Conservation (phyloP, 2,797 vertebrate species). For the Gobionotothen gibberifrons region DNA sequence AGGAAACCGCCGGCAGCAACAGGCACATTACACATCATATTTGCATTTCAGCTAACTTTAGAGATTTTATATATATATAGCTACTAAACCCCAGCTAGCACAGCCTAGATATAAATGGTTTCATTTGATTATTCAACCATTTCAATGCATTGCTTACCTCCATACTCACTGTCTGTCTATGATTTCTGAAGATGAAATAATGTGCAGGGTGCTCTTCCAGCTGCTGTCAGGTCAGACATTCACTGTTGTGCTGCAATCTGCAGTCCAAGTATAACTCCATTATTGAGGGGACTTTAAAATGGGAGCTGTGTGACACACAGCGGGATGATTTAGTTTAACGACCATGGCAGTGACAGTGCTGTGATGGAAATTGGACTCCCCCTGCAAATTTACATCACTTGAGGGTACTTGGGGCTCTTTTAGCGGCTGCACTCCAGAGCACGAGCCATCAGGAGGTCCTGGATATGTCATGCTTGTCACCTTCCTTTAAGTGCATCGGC, state of each 20-base stretch:
- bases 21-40: constrained; percentile 46
- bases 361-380: constrained; percentile 86
- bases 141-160: constrained; percentile 35
- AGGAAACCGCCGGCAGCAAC: constrained; percentile 54
- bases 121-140: constrained; percentile 49
- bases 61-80: constrained; percentile 6
- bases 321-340: constrained; percentile 87
- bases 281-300: constrained; percentile 82
- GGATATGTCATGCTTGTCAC: constrained; percentile 89
- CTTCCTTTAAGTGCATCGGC: constrained; percentile 86
- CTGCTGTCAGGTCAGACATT: constrained; percentile 75
- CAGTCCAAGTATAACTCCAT: constrained; percentile 83
- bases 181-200: constrained; percentile 72
- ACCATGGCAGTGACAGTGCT: constrained; percentile 84
- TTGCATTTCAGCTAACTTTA: constrained; percentile 49
- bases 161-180: constrained; percentile 37
- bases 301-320: constrained; percentile 81
- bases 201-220: constrained; percentile 57
- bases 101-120: constrained; percentile 22
- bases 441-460: constrained; percentile 88
- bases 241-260: constrained; percentile 76
- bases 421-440: constrained; percentile 82
- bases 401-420: constrained; percentile 85
- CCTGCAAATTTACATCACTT: constrained; percentile 85
- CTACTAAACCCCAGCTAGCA: constrained; percentile 19